These are phyloP conservation scores for Halichoerus grypus DNA, from an alignment of 2,113 vertebrate species.

Conservation along the genomic window DNA sequence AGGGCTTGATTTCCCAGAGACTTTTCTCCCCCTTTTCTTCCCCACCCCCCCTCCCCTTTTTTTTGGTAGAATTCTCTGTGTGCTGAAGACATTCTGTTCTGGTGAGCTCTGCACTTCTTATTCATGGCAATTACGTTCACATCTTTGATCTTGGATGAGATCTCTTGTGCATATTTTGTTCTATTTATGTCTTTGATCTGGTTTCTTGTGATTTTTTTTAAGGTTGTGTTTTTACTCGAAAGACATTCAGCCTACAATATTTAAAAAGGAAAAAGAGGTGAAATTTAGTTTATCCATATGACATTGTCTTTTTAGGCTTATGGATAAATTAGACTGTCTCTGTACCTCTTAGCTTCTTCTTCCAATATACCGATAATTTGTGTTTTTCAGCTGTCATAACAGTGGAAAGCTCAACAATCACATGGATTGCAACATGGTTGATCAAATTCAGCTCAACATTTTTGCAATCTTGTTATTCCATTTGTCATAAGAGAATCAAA, in stretches of 20 bases:
- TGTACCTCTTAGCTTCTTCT: slow-evolving; percentile 42
- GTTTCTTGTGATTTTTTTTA: slow-evolving; percentile 83
- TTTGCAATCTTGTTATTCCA: slow-evolving; percentile 61
- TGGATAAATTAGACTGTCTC: slow-evolving; percentile 60
- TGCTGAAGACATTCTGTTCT: slow-evolving; percentile 84
- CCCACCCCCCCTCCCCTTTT: background rate
- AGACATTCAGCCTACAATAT: slow-evolving; percentile 80
- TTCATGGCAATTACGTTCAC: slow-evolving; percentile 87
- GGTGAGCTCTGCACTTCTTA: slow-evolving; percentile 84
- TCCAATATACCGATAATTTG: slow-evolving; percentile 23
- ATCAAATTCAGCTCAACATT: slow-evolving; percentile 49
- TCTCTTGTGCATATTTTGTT: slow-evolving; percentile 91
- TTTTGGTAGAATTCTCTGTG: slow-evolving; percentile 81
- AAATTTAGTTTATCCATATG: slow-evolving; percentile 71
- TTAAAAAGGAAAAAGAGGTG: slow-evolving; percentile 85
- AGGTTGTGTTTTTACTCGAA: slow-evolving; percentile 84
- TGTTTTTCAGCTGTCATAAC: slow-evolving; percentile 66
- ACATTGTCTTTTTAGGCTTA: slow-evolving; percentile 74
- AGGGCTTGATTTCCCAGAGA: slow-evolving; percentile 70
- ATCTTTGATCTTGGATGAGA: slow-evolving; percentile 89
- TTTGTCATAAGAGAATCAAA: slow-evolving; percentile 48
- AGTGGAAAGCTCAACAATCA: slow-evolving; percentile 19
- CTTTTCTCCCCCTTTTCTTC: background rate
- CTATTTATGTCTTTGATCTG: slow-evolving; percentile 91
- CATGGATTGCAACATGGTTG: background rate